Percentiles rank a stretch among this genome's conserved stretches.
These are phyloP conservation scores for Scaptomyza tumidula DNA, from an alignment of 2,888 invertebrate genomes.

Conservation along the genomic window DNA sequence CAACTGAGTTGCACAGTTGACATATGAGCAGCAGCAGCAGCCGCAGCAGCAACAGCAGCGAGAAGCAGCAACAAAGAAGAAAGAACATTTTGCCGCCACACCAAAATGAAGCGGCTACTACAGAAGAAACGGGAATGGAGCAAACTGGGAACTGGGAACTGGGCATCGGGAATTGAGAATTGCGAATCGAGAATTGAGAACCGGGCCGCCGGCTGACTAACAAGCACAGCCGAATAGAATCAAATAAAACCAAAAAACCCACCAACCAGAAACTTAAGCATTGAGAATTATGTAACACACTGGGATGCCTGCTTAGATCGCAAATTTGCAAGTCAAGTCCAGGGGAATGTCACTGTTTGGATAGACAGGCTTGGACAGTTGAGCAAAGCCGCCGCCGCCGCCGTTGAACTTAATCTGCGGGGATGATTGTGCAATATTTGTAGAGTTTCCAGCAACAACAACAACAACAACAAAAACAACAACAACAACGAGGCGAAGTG, in stretches of 20 bases:
- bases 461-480: background rate
- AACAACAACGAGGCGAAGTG: constrained; percentile 12
- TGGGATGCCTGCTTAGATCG: constrained; percentile 34
- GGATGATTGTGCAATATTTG: constrained; percentile 74
- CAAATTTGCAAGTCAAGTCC: constrained; percentile 79
- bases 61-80: constrained; percentile 52
- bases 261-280: constrained; percentile 33
- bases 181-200: constrained; percentile 25
- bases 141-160: constrained; percentile 33
- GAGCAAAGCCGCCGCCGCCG: constrained; percentile 71
- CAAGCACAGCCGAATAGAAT: constrained; percentile 52
- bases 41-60: constrained; percentile 34
- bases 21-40: constrained; percentile 70
- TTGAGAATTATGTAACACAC: constrained; percentile 75
- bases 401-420: constrained; percentile 71
- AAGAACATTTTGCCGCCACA: constrained; percentile 76
- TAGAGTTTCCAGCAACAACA: constrained; percentile 43
- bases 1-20: constrained; percentile 72
- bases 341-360: constrained; percentile 66
- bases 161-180: constrained; percentile 29
- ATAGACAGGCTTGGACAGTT: constrained; percentile 74
- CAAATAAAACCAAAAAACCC: constrained; percentile 4
- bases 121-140: constrained; percentile 51
- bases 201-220: constrained; percentile 54
- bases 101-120: constrained; percentile 68